phyloP scores from a whole-genome alignment of 2,888 invertebrate species.

The Tiphia femorata region DNA sequence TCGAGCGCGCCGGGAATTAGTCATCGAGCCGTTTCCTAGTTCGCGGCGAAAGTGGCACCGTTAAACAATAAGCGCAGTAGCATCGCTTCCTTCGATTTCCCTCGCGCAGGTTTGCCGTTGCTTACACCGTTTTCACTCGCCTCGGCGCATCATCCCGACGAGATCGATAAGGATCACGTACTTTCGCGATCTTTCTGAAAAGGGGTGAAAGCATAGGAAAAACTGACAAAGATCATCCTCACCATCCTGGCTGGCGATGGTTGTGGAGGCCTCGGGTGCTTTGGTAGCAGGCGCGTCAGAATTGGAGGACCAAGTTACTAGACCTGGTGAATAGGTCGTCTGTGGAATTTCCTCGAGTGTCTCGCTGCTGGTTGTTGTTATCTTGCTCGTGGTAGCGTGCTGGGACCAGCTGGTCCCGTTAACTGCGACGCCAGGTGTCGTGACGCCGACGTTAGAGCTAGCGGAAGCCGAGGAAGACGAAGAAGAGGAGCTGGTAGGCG shows the following conservation, averaged over 20 bases:
- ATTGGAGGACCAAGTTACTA: constrained; percentile 71
- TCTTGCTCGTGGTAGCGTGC: constrained; percentile 37
- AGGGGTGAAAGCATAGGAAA: too few relatives aligned
- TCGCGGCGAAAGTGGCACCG: too few relatives aligned
- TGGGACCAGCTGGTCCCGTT: constrained; percentile 39
- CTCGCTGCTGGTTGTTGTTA: constrained; percentile 37
- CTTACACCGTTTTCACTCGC: too few relatives aligned
- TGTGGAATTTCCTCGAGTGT: constrained; percentile 37
- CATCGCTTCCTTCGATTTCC: too few relatives aligned
- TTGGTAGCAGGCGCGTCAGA: constrained; percentile 63
- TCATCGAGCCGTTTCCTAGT: too few relatives aligned
- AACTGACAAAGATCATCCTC: too few relatives aligned
- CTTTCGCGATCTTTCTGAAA: too few relatives aligned
- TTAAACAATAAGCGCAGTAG: too few relatives aligned
- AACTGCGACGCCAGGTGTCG: constrained; percentile 15
- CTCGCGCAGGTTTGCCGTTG: too few relatives aligned
- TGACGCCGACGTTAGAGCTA: neutral
- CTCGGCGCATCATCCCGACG: too few relatives aligned
- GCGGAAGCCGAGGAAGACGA: neutral
- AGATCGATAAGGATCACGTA: too few relatives aligned
- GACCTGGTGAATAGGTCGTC: constrained; percentile 61
- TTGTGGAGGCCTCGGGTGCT: constrained; percentile 46
- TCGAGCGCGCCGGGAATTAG: too few relatives aligned
- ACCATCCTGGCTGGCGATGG: constrained; percentile 33
- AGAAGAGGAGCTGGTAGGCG: constrained; percentile 1